Conservation (phyloP, 2,888 invertebrate genomes). For the Lasioglossum calceatum region DNA sequence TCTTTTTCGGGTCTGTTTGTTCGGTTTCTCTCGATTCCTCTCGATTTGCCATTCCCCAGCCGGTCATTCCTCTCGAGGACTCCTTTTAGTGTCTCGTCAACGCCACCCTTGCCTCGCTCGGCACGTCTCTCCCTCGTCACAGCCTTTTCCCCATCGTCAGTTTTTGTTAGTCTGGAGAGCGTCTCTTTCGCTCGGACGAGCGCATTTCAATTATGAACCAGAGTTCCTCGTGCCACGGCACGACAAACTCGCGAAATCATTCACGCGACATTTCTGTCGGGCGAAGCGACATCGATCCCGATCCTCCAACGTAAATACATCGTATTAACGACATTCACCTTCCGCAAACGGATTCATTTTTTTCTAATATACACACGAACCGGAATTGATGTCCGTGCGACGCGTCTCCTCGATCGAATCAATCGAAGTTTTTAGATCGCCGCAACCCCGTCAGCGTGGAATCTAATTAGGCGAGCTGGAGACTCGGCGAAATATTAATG, state of each 20-base stretch:
- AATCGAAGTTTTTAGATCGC: constrained; percentile 11
- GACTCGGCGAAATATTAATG: neutral
- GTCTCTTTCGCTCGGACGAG: neutral
- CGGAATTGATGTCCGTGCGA: neutral
- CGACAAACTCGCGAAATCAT: constrained; percentile 9
- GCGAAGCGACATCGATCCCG: constrained; percentile 11
- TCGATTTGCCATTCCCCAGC: neutral
- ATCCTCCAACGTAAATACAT: constrained; percentile 29
- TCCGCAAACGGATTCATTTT: constrained; percentile 21
- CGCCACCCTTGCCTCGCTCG: neutral
- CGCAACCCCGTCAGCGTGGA: constrained; percentile 7
- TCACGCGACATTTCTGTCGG: constrained; percentile 28
- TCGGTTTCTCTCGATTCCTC: neutral
- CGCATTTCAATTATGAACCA: constrained; percentile 46
- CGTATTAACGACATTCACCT: constrained; percentile 23
- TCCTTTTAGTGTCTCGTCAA: neutral
- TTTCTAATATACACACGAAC: neutral
- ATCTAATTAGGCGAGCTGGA: neutral
- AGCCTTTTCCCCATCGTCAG: neutral
- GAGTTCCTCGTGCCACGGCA: neutral
- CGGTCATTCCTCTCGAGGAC: neutral
- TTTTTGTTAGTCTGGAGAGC: neutral
- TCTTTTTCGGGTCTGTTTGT: neutral
- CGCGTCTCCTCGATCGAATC: neutral
- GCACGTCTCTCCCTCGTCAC: neutral